Evolutionary conservation across 2,113 vertebrate genomes (phyloP).

Genomic region (Bombycilla garrulus): DNA sequence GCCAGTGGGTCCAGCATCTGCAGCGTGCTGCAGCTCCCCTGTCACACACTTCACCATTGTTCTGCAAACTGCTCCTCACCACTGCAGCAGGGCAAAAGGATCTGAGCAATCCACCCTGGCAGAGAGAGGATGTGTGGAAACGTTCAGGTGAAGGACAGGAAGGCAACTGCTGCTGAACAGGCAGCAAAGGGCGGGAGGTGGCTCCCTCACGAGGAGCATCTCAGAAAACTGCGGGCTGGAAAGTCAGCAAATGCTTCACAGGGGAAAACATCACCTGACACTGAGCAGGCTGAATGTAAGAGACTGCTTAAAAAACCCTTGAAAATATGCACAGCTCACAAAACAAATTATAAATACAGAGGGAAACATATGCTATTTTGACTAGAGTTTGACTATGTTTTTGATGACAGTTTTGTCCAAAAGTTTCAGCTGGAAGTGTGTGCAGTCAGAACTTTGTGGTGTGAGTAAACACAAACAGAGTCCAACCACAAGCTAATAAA

Average conservation of each 20-base stretch:
- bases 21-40: accelerated
- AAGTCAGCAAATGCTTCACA: background rate
- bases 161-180: background rate
- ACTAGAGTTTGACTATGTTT: background rate
- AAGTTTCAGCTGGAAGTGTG: background rate
- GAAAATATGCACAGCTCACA: background rate
- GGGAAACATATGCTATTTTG: background rate
- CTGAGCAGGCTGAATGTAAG: background rate
- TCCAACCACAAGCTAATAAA: background rate
- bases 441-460: background rate
- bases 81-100: accelerated
- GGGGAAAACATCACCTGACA: background rate
- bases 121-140: accelerated
- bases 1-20: background rate
- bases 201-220: background rate
- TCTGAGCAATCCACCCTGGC: background rate
- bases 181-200: background rate
- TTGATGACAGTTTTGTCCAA: background rate
- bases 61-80: background rate
- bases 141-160: background rate
- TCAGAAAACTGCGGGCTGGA: background rate
- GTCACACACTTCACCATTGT: background rate
- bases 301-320: background rate
- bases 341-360: background rate
- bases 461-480: background rate